These are phyloP conservation scores for Gymnoscopelus braueri DNA, from an alignment of 2,797 vertebrate species.

Conservation along the genomic window DNA sequence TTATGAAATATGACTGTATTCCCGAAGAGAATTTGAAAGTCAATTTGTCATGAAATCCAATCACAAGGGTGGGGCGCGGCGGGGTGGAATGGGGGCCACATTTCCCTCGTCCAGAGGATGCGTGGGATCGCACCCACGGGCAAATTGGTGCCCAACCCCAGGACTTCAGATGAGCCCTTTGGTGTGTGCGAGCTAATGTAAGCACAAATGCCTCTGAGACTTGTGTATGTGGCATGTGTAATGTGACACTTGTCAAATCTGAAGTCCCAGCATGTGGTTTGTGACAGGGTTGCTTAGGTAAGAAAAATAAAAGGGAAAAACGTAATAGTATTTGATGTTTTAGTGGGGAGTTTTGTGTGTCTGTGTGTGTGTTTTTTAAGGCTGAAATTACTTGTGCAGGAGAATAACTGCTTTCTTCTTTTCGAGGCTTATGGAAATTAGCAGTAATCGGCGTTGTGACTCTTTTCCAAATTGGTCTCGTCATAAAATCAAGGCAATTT, in stretches of 20 bases:
- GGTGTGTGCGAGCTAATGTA: constrained; percentile 22
- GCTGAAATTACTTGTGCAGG: background rate
- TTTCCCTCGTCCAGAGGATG: constrained; percentile 1
- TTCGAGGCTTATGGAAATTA: constrained; percentile 9
- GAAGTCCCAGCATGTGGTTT: constrained; percentile 23
- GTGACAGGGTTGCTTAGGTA: constrained; percentile 29
- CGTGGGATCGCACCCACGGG: background rate
- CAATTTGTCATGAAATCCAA: constrained; percentile 63
- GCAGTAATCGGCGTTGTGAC: constrained; percentile 13
- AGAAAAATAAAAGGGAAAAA: constrained; percentile 24
- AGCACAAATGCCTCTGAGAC: constrained; percentile 22
- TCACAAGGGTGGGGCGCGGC: constrained; percentile 8
- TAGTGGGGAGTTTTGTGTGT: background rate
- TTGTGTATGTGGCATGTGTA: constrained; percentile 3
- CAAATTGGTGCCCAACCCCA: constrained; percentile 24
- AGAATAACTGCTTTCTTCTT: constrained; percentile 46
- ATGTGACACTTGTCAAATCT: constrained; percentile 30
- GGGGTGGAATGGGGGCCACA: background rate
- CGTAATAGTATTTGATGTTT: constrained; percentile 27
- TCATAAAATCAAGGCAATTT: constrained; percentile 21
- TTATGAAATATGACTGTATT: constrained; percentile 48
- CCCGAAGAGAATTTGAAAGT: constrained; percentile 47
- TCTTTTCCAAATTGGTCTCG: constrained; percentile 25
- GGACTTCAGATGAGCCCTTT: constrained; percentile 27
- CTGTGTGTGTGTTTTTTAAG: background rate